Percentiles rank a stretch among this genome's conserved stretches.
These are phyloP conservation scores for Drosophila biarmipes DNA, from an alignment of 1,140 invertebrate species.

Conservation along the genomic window DNA sequence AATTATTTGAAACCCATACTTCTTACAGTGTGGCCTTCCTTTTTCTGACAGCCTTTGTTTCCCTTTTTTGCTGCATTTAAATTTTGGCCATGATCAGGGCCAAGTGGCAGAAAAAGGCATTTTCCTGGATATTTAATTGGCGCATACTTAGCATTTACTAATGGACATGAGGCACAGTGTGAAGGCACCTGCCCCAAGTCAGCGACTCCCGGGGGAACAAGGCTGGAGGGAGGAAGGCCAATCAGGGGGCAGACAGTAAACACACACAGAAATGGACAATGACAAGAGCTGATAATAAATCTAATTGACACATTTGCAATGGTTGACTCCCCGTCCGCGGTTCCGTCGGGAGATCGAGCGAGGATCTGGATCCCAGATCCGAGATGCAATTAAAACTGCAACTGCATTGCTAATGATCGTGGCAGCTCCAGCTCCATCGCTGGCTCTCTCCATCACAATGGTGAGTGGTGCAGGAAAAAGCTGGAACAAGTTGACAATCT, in stretches of 20 bases:
- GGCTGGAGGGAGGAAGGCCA: slow-evolving; percentile 7
- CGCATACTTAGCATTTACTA: slow-evolving; percentile 79
- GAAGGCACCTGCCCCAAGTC: slow-evolving; percentile 62
- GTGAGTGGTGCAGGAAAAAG: slow-evolving; percentile 26
- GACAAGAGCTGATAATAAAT: slow-evolving; percentile 82
- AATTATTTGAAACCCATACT: not conserved
- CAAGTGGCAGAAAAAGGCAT: slow-evolving; percentile 56
- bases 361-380: slow-evolving; percentile 31
- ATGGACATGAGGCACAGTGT: slow-evolving; percentile 76
- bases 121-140: slow-evolving; percentile 78
- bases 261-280: slow-evolving; percentile 47
- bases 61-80: slow-evolving; percentile 65
- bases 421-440: not conserved
- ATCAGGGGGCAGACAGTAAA: slow-evolving; percentile 20
- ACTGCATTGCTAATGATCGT: slow-evolving; percentile 71
- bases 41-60: slow-evolving; percentile 24
- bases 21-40: slow-evolving; percentile 6
- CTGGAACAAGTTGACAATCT: slow-evolving; percentile 72
- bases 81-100: slow-evolving; percentile 66
- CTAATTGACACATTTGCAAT: slow-evolving; percentile 84
- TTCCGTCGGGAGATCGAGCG: slow-evolving; percentile 20
- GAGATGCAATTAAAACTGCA: slow-evolving; percentile 70
- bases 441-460: slow-evolving; percentile 6
- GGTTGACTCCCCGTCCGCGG: slow-evolving; percentile 49
- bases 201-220: slow-evolving; percentile 30